Percentiles rank a stretch among this genome's conserved stretches.
These are phyloP conservation scores for Drosophila recens DNA, from an alignment of 2,888 invertebrate species.

Conservation along the genomic window DNA sequence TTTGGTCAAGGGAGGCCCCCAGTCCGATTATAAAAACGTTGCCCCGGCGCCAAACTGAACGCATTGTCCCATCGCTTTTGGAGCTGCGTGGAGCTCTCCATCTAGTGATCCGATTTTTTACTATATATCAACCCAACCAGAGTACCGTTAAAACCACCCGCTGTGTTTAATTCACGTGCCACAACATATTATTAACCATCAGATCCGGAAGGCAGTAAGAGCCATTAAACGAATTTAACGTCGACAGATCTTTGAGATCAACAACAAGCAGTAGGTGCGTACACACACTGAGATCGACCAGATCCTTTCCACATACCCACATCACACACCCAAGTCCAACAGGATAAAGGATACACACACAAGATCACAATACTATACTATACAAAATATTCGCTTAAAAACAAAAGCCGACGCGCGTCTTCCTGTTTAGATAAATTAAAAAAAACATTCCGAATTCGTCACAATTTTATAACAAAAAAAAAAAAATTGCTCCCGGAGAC, in stretches of 20 bases:
- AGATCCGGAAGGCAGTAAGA: slow-evolving; percentile 55
- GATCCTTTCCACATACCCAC: slow-evolving; percentile 11
- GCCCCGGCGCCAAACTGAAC: slow-evolving; percentile 64
- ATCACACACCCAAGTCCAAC: slow-evolving; percentile 11
- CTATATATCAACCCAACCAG: slow-evolving; percentile 3
- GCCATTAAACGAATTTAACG: slow-evolving; percentile 6
- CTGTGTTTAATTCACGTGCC: slow-evolving; percentile 56
- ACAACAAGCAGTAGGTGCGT: slow-evolving; percentile 24
- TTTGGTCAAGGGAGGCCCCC: slow-evolving; percentile 40
- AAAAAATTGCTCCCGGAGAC: slow-evolving; percentile 16
- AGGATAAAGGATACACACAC: slow-evolving; percentile 27
- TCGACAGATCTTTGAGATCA: slow-evolving; percentile 1
- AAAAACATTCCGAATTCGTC: neutral
- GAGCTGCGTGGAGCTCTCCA: slow-evolving; percentile 78
- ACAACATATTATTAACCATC: slow-evolving; percentile 18
- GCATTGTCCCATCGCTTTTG: slow-evolving; percentile 79
- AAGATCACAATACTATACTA: neutral
- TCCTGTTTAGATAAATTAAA: slow-evolving; percentile 32
- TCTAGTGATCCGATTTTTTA: slow-evolving; percentile 59
- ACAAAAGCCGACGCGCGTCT: slow-evolving; percentile 21
- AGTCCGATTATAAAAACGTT: slow-evolving; percentile 67
- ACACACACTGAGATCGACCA: slow-evolving; percentile 7
- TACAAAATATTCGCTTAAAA: neutral
- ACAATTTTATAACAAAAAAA: neutral
- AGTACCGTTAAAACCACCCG: slow-evolving; percentile 34